A percentile compares a stretch with the other conserved stretches of the same genome.
Evolutionary conservation across 2,113 vertebrate species (phyloP).

Genomic region (Chaetops frenatus): DNA sequence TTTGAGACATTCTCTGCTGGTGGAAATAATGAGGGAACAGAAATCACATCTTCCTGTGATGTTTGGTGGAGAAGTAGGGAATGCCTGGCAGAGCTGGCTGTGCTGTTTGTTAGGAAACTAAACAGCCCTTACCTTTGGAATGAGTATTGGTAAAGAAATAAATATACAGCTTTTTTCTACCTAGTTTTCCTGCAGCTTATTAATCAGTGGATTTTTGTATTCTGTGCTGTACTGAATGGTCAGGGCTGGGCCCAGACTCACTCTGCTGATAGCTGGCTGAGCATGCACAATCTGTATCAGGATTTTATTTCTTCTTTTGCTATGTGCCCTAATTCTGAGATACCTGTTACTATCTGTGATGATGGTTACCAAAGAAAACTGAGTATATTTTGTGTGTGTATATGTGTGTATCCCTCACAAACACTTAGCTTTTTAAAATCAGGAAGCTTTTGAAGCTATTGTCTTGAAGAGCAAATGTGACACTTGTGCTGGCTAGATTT

Average conservation of each 20-base stretch:
- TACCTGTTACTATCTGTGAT: background rate
- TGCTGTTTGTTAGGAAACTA: background rate
- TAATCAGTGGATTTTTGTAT: background rate
- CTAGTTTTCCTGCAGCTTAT: background rate
- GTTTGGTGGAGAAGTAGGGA: background rate
- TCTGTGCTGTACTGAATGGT: background rate
- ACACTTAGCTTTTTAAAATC: constrained; percentile 7
- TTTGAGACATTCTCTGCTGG: background rate
- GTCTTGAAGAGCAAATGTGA: constrained; percentile 33
- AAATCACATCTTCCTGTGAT: background rate
- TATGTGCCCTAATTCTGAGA: constrained; percentile 11
- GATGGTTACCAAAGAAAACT: constrained; percentile 25
- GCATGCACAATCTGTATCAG: background rate
- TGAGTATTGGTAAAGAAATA: background rate
- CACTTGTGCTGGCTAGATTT: constrained; percentile 18
- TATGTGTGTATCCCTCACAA: background rate
- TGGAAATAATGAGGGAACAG: background rate
- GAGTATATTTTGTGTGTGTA: background rate
- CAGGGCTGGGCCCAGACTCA: constrained; percentile 39
- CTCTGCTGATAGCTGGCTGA: background rate
- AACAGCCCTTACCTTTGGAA: background rate
- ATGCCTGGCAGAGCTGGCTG: background rate
- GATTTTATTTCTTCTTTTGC: constrained; percentile 26
- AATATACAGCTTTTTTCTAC: background rate
- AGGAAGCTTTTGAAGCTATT: constrained; percentile 38